These are phyloP conservation scores for Drosophila mettleri DNA, from an alignment of 2,888 invertebrate genomes.

Conservation along the genomic window DNA sequence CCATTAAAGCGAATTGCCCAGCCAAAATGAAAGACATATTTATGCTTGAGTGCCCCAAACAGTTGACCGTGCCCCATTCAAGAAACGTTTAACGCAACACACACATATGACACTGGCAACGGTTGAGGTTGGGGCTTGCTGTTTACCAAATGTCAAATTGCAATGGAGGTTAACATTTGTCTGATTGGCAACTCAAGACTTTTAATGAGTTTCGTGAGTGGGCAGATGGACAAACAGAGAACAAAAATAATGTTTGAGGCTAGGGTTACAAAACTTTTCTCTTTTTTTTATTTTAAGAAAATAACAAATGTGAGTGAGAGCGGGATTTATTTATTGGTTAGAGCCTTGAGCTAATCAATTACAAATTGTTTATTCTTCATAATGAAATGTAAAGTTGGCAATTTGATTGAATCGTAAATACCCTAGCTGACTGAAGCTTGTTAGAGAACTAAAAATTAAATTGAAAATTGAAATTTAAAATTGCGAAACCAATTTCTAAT, in stretches of 20 bases:
- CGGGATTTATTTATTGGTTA: too few relatives aligned
- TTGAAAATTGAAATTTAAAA: too few relatives aligned
- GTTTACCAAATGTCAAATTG: slow-evolving; percentile 24
- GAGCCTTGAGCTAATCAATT: slow-evolving; percentile 5
- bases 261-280: slow-evolving; percentile 9
- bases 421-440: not conserved
- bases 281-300: not conserved
- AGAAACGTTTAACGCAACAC: slow-evolving; percentile 32
- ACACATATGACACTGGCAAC: not conserved
- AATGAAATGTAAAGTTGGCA: not conserved
- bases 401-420: not conserved
- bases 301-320: not conserved
- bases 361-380: slow-evolving; percentile 3
- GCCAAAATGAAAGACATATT: slow-evolving; percentile 37
- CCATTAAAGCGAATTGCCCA: slow-evolving; percentile 43
- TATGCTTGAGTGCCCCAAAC: slow-evolving; percentile 16
- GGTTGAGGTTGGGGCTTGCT: not conserved
- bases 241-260: not conserved
- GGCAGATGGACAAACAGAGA: not conserved
- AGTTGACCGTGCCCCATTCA: slow-evolving; percentile 9
- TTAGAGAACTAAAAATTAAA: not conserved
- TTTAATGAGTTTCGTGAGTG: slow-evolving; percentile 34
- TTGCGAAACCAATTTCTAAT: too few relatives aligned
- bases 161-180: slow-evolving; percentile 20
- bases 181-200: slow-evolving; percentile 34